Evolutionary conservation across 1,140 invertebrate species (phyloP).

Genomic region (Zaprionus gabonicus): DNA sequence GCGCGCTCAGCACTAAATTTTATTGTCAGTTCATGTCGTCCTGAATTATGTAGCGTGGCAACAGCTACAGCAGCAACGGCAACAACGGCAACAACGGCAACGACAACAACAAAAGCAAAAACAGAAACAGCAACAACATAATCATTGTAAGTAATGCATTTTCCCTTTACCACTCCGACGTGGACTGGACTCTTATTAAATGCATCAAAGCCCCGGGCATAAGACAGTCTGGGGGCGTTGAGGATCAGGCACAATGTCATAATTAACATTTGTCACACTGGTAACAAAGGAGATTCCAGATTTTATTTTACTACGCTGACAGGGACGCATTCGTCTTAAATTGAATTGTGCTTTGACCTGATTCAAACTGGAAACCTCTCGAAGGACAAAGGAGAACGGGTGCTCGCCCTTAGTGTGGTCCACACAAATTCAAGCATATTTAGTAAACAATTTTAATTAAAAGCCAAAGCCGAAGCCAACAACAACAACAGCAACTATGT

Average conservation of each 20-base stretch:
- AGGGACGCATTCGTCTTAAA: slow-evolving; percentile 51
- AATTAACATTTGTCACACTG: slow-evolving; percentile 77
- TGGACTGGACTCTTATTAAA: slow-evolving; percentile 63
- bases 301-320: slow-evolving; percentile 28
- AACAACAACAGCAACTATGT: slow-evolving; percentile 58
- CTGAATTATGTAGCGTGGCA: slow-evolving; percentile 81
- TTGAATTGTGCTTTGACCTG: slow-evolving; percentile 77
- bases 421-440: slow-evolving; percentile 75
- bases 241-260: slow-evolving; percentile 47
- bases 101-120: slow-evolving; percentile 35
- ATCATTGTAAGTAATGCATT: slow-evolving; percentile 80
- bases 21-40: slow-evolving; percentile 84
- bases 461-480: slow-evolving; percentile 53
- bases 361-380: slow-evolving; percentile 38
- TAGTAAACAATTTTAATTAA: slow-evolving; percentile 82
- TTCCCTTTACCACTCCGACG: slow-evolving; percentile 51
- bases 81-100: slow-evolving; percentile 21
- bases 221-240: not conserved
- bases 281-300: slow-evolving; percentile 54
- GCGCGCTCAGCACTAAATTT: slow-evolving; percentile 84
- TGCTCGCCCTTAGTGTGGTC: slow-evolving; percentile 5
- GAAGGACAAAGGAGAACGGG: slow-evolving; percentile 15
- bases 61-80: slow-evolving; percentile 23
- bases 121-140: slow-evolving; percentile 51
- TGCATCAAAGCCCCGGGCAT: slow-evolving; percentile 50